Evolutionary conservation across 2,797 vertebrate genomes (phyloP), one percentile per base, ranked within the genome.

Genomic region (Molothrus ater): DNA sequence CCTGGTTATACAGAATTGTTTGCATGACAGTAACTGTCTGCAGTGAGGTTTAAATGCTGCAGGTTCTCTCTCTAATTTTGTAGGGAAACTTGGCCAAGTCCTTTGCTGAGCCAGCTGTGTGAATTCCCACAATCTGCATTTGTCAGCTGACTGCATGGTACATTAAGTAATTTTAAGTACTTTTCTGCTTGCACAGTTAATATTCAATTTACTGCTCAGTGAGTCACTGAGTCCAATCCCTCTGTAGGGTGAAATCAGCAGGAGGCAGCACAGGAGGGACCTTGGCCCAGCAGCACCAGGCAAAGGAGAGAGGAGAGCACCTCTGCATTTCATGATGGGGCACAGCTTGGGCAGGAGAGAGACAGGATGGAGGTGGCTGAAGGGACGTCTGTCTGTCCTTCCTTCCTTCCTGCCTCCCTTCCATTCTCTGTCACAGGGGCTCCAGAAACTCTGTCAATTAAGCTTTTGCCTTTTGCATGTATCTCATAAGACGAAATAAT

Each of bases 141-240:
- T 79, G 42, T 90, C 80, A 95, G 85, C 86, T 87, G 80, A 80
- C 80, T 68, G 36, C 81, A 84, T 1, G 2, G 64, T 50, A 68
- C 53, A 42, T 59, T 53, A 75, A 56, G 50, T 80, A 47, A 91
- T 84, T 93, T 74, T 47, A 75, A 83, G 73, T 6, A 80, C 51
- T 61, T 74, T 68, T 73, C 69, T 82, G 73, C 74, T 94, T 90
- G 78, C 69, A 57, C 38, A 91, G 72, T 83, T 86, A 81, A 86
- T 79, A 57, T 4, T 75, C 48, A 68, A 81, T 80, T 86, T 79
- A 76, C 61, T 78, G 28, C 69, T 86, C 28, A 6, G 56, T 43
- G 54, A 83, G 50, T 83, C 59, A 42, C 31, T 65, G 56, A 16
- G 11, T 32, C 83, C 75, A 51, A 57, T 38, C 63, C 12, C 61